phyloP scores from a whole-genome alignment of 2,113 vertebrate species.

The Chaetodon auriga region DNA sequence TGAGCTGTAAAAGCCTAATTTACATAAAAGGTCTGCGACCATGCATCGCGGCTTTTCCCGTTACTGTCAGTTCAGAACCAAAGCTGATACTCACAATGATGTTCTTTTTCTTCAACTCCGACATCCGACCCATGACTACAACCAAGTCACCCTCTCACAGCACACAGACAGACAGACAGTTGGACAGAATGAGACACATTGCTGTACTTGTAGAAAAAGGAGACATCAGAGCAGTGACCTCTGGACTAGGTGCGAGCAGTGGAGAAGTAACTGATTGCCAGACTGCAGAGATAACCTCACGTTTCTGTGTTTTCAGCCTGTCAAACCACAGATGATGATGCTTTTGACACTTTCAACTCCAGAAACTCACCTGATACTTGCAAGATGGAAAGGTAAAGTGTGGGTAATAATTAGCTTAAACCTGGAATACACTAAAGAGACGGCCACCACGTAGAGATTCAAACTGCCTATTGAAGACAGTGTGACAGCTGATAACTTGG shows the following conservation, averaged over 20 bases:
- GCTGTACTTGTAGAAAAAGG: fast-evolving
- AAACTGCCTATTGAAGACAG: neutral
- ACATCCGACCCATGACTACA: constrained; percentile 42
- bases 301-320: neutral
- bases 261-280: constrained; percentile 50
- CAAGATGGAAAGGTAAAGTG: neutral
- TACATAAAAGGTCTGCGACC: neutral
- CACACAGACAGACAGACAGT: neutral
- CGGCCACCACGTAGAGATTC: neutral
- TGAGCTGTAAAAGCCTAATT: neutral
- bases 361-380: neutral
- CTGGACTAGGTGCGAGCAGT: constrained; percentile 46
- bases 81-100: constrained; percentile 72
- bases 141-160: neutral
- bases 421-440: neutral
- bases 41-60: fast-evolving
- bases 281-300: neutral
- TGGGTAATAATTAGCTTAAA: neutral
- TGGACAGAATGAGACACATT: neutral
- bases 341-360: neutral
- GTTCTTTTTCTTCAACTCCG: constrained; percentile 46
- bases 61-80: neutral
- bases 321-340: neutral
- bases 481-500: neutral
- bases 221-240: constrained; percentile 35